A percentile compares a stretch with the other conserved stretches of the same genome.
Evolutionary conservation across 2,888 invertebrate species (phyloP).

Genomic region (Drosophila barbarae): DNA sequence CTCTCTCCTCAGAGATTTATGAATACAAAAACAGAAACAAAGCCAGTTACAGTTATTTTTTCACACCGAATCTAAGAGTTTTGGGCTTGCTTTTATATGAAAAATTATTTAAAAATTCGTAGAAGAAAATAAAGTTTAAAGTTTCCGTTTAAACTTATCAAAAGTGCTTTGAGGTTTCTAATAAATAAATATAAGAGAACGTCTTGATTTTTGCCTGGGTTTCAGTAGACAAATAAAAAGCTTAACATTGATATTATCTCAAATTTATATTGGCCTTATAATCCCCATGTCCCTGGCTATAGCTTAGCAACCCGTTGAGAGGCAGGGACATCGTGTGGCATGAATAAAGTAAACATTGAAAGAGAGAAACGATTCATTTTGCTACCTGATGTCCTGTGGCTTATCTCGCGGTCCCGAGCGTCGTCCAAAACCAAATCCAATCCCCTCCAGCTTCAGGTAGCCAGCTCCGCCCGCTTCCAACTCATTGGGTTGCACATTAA

Average conservation of each 20-base stretch:
- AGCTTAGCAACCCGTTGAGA: not conserved
- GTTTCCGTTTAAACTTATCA: too few relatives aligned
- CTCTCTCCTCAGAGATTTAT: slow-evolving; percentile 7
- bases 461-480: slow-evolving; percentile 56
- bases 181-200: too few relatives aligned
- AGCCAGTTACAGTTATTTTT: not conserved
- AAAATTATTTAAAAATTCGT: too few relatives aligned
- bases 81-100: too few relatives aligned
- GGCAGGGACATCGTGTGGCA: not conserved
- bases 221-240: too few relatives aligned
- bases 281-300: not conserved
- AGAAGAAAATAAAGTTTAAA: too few relatives aligned
- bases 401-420: slow-evolving; percentile 48
- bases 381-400: slow-evolving; percentile 48
- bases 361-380: slow-evolving; percentile 32
- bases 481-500: slow-evolving; percentile 72
- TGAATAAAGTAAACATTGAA: slow-evolving; percentile 53
- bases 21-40: slow-evolving; percentile 11
- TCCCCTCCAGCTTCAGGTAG: not conserved
- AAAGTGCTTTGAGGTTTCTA: too few relatives aligned
- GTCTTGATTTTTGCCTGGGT: too few relatives aligned
- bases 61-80: not conserved
- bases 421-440: not conserved
- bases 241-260: not conserved
- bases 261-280: not conserved